A percentile compares a stretch with the other conserved stretches of the same genome.
Conservation (phyloP, 1,140 invertebrate genomes). For the Leguminivora glycinivorella region DNA sequence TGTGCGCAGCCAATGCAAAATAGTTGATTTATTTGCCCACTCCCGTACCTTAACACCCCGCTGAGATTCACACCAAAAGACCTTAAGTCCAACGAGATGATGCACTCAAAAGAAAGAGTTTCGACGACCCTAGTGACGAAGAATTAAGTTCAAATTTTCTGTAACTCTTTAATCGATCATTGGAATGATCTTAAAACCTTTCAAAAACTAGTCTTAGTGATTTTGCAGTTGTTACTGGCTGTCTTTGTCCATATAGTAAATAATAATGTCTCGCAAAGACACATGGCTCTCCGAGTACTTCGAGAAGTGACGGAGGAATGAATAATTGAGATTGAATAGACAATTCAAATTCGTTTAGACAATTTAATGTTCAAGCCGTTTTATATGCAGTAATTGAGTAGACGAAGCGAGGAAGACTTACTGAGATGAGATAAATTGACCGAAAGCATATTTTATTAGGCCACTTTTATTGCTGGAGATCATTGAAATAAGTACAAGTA, state of each 20-base stretch:
- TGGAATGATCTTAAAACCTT: background rate
- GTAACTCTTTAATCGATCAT: background rate
- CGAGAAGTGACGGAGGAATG: slow-evolving; percentile 51
- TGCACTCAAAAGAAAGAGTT: background rate
- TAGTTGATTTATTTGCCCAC: slow-evolving; percentile 69
- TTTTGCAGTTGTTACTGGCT: slow-evolving; percentile 39
- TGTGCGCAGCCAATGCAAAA: slow-evolving; percentile 50
- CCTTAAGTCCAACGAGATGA: slow-evolving; percentile 1
- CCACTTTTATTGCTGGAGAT: background rate
- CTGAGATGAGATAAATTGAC: background rate
- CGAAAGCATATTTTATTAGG: background rate
- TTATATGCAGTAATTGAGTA: slow-evolving; percentile 22
- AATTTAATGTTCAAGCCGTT: slow-evolving; percentile 15
- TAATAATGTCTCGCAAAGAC: slow-evolving; percentile 49
- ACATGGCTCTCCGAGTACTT: slow-evolving; percentile 47
- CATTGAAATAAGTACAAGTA: background rate
- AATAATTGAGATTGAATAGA: slow-evolving; percentile 49
- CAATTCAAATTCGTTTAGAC: slow-evolving; percentile 26
- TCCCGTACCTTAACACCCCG: slow-evolving; percentile 40
- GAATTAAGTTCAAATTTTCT: background rate
- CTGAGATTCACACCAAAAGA: slow-evolving; percentile 28
- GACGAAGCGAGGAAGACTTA: background rate
- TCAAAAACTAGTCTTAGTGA: background rate
- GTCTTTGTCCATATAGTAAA: slow-evolving; percentile 52
- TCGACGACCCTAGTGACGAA: background rate